Base-by-base conservation (phyloP, 2,113 vertebrate species). In the Verasper variegatus region DNA sequence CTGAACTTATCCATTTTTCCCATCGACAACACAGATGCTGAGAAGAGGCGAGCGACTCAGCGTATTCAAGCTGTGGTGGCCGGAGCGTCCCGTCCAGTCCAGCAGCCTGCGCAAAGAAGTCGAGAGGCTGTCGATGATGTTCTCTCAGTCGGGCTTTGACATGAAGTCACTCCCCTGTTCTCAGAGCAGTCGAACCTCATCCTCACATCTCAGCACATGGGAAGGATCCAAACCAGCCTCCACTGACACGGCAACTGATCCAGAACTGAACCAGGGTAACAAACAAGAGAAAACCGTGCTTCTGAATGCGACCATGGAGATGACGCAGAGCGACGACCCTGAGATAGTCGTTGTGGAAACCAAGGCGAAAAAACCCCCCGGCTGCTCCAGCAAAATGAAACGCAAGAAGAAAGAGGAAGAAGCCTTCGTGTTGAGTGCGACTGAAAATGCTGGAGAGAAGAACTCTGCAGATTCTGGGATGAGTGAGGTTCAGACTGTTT, bases 251-350 rank as follows among this genome's bases (percentile, higher is more conserved):
- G 1, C 6, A 1, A 52, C 55, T 2, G 59, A 65, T 62, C 60
- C 65, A 37, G 67, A 49, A 60, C 58, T 1, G 54, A 62, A 65
- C 60, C 63, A 37, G 64, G n/a, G 15, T 1, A 23, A 47, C 37
- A 59, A 35, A 55, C 73, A 66, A 6, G 89, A 92, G 56, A 88
- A 85, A 12, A 94, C 89, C 0, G 27, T 91, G 56, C 45, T 92
- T 15, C 57, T 89, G 23, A 82, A 92, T 11, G 64, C 89, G 1
- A 86, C 87, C 3, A 95, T 95, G 94, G 94, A 95, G 7, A 88
- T 94, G 31, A 94, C 93, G 1, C 12, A 85, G 2, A 80, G 49
- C 45, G 11, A 87, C 10, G 35, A 27, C 63, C 2, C 56, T 26
- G 88, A 93, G 68, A 93, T 95, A 14, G 54, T 91, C 27, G 79